Evolutionary conservation across 2,113 vertebrate genomes (phyloP).

Genomic region (Rhinolophus sinicus): DNA sequence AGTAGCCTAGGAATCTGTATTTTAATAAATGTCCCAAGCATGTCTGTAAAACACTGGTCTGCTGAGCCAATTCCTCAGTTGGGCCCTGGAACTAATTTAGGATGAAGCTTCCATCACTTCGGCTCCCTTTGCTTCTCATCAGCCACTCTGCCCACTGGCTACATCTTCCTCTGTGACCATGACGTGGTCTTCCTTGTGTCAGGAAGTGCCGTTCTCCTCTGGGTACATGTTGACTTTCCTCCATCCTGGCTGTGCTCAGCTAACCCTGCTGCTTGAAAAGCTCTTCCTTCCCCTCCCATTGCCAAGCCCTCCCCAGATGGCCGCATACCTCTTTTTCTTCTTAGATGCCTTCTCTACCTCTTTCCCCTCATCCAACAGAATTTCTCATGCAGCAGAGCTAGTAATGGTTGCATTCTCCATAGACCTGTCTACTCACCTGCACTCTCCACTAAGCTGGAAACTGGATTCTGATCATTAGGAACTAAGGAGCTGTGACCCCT

Average conservation of each 20-base stretch:
- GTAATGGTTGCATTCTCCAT: background rate
- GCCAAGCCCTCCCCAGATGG: background rate
- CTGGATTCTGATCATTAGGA: background rate
- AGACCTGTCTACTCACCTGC: background rate
- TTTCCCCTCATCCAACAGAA: background rate
- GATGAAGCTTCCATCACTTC: background rate
- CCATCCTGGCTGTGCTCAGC: background rate
- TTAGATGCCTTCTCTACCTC: background rate
- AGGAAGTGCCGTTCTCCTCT: background rate
- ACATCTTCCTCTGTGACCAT: background rate
- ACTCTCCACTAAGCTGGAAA: background rate
- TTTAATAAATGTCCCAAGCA: background rate
- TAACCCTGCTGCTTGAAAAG: background rate
- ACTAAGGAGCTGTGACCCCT: background rate
- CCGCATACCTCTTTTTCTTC: background rate
- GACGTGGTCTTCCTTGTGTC: background rate
- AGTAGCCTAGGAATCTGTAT: background rate
- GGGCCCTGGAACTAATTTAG: background rate
- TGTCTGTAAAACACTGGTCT: background rate
- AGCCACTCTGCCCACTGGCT: background rate
- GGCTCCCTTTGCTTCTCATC: background rate
- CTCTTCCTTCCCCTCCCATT: background rate
- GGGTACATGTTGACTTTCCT: rapidly evolving
- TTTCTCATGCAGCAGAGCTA: background rate
- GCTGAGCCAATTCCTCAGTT: background rate